Percentiles rank a stretch among this genome's conserved stretches.
phyloP scores from a whole-genome alignment of 2,797 vertebrate genomes.

The Zenarchopterus dispar region DNA sequence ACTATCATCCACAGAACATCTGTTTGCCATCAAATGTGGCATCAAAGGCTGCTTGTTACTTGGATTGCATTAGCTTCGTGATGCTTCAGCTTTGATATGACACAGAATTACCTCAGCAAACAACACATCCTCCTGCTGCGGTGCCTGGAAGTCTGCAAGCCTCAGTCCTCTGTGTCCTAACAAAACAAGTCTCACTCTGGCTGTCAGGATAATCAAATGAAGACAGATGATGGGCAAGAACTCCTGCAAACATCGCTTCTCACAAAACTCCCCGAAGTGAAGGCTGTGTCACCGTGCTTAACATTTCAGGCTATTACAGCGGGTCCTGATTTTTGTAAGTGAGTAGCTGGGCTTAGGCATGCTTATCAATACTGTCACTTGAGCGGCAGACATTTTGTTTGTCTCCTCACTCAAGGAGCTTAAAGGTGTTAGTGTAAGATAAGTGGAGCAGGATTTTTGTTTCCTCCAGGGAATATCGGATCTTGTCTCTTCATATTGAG shows the following conservation, averaged over 20 bases:
- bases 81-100: constrained; percentile 64
- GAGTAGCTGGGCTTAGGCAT: constrained; percentile 42
- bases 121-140: constrained; percentile 37
- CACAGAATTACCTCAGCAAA: constrained; percentile 45
- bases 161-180: constrained; percentile 42
- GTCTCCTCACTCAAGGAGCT: constrained; percentile 51
- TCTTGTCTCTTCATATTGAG: constrained; percentile 40
- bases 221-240: constrained; percentile 54
- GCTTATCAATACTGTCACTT: constrained; percentile 57
- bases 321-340: constrained; percentile 31
- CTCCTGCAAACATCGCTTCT: constrained; percentile 30
- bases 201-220: constrained; percentile 68
- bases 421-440: constrained; percentile 72
- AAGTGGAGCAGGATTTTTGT: constrained; percentile 50
- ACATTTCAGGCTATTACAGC: constrained; percentile 37
- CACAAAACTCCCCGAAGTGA: constrained; percentile 41
- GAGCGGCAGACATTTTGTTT: constrained; percentile 56
- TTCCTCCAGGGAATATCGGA: constrained; percentile 42
- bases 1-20: constrained; percentile 64
- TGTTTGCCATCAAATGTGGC: constrained; percentile 60
- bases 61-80: constrained; percentile 64
- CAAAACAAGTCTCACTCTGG: constrained; percentile 44
- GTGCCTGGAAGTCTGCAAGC: constrained; percentile 36
- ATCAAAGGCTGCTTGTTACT: constrained; percentile 66
- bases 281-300: constrained; percentile 25